Conservation (phyloP, 2,888 invertebrate species). For the Seira ritae region DNA sequence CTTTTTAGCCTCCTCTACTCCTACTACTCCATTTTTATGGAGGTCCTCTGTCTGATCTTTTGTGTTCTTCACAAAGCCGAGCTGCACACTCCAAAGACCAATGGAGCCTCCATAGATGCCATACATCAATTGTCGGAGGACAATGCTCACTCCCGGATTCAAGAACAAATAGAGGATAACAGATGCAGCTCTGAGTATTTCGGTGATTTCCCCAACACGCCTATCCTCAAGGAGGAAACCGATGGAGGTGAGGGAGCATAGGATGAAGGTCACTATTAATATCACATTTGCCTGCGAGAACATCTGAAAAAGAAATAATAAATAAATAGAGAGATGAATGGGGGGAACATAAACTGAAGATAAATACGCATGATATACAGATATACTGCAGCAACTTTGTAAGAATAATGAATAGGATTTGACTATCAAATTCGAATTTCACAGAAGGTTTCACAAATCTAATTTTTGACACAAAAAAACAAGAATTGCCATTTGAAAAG, state of each 20-base stretch:
- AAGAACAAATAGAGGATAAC: constrained; percentile 41
- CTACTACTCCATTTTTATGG: constrained; percentile 43
- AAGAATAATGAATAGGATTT: too few species aligned
- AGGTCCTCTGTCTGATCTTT: background rate
- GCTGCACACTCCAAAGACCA: constrained; percentile 57
- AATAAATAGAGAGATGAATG: constrained; percentile 5
- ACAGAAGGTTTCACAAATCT: too few species aligned
- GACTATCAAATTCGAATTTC: too few species aligned
- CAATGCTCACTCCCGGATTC: constrained; percentile 24
- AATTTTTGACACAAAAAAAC: too few species aligned
- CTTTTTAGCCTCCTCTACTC: constrained; percentile 31
- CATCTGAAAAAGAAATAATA: constrained; percentile 78
- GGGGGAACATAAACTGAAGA: background rate
- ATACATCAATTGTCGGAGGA: constrained; percentile 35
- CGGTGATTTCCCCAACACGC: constrained; percentile 51
- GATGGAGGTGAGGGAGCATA: constrained; percentile 82
- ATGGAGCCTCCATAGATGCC: constrained; percentile 50
- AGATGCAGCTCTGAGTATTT: constrained; percentile 46
- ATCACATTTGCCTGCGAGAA: constrained; percentile 80
- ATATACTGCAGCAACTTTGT: background rate
- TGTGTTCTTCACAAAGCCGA: constrained; percentile 19
- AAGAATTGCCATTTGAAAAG: too few species aligned
- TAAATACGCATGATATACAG: background rate
- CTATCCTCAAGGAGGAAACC: constrained; percentile 80
- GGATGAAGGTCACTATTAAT: constrained; percentile 81